Base-by-base conservation (phyloP, 2,113 vertebrate genomes). In the Ochotona curzoniae region DNA sequence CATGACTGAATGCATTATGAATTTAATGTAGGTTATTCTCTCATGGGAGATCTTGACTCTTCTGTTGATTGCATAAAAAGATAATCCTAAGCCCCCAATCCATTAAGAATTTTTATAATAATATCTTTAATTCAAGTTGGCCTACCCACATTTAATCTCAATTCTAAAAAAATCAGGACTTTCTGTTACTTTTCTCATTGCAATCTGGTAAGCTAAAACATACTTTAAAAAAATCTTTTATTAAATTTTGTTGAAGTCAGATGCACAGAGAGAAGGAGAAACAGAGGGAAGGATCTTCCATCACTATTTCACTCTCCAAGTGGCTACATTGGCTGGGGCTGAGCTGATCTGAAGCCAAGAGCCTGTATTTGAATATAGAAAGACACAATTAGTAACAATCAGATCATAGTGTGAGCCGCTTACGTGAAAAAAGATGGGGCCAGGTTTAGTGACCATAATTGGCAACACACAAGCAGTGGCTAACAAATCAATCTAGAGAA, bases 131-230 rank as follows among this genome's bases (percentile, higher is more conserved):
- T 35, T 26, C 28, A 73, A 32, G 12, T 66, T 89, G 30, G 25
- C 3, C 81, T 76, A 57, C 3, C 11, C 25, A 90, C 80, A 90
- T n/a, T 90, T 81, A 94, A 64, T 92, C 26, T 4, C 44, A 57
- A 26, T 84, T 89, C 7, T 44, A 14, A n/a, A 89, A 89, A 82
- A 67, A 25, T 12, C 12, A 61, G 21, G 6, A 6, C 28, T 63
- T 79, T 26, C 71, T 47, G 89, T 83, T 83, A 47, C 32, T 90
- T 93, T 90, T 76, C 47, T 20, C 84, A 95, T 44, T 64, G 26
- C 3, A 47, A 38, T 84, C 32, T 89, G 87, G 25, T 87, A 79
- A 90, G 38, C 38, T 44, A 44, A 44, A 44, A 44, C 38, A 4
- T 44, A 44, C 38, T 44, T 44, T 44, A 44, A 44, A 44, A 44